Evolutionary conservation across 2,888 invertebrate species (phyloP), one percentile per base, ranked within the genome.

Genomic region (Brachyopa scutellaris): DNA sequence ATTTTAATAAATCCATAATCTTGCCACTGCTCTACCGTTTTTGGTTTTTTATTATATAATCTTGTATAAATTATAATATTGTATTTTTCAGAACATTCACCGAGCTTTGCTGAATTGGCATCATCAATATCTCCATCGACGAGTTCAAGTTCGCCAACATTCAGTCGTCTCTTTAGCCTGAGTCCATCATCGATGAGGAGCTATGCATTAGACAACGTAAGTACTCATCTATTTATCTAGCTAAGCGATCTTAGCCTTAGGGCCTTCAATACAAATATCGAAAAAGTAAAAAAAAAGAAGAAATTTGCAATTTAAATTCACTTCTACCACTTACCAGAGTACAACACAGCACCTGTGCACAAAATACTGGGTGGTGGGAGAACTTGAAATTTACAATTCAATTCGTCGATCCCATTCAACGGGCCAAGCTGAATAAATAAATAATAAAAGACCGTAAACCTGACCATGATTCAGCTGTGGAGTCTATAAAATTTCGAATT

Each of bases 111-210:
- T 19, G 90, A 90, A 2, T 82, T 89, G 15, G 84, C 88, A 38
- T 86, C 87, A 29, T 86, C 87, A 2, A 87, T 89, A 47, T 89
- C 90, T 6, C 87, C 90, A 11, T 86, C 87, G 0, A 88, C 87
- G 2, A 87, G 88, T 72, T 88, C 88, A 15, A 87, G 86, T 19
- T 89, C 90, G 0, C 90, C 90, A 2, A 88, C 87, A 11, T 85
- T 90, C 78, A 88, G 87, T 67, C 86, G 90, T 29, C 86, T 90
- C 7, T 89, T 90, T 64, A 90, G 86, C 62, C 78, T 90, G 62
- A 90, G 90, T 84, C 90, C 90, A 9, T 85, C 86, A 15, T 85
- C 87, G 31, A 85, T 89, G 77, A 85, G 90, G 13, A 88, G 84
- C 82, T 89, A 89, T 73, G 87, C 85, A 42, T 61, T 85, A 49